Conservation (phyloP, 2,797 vertebrate genomes). For the Platalea minor region DNA sequence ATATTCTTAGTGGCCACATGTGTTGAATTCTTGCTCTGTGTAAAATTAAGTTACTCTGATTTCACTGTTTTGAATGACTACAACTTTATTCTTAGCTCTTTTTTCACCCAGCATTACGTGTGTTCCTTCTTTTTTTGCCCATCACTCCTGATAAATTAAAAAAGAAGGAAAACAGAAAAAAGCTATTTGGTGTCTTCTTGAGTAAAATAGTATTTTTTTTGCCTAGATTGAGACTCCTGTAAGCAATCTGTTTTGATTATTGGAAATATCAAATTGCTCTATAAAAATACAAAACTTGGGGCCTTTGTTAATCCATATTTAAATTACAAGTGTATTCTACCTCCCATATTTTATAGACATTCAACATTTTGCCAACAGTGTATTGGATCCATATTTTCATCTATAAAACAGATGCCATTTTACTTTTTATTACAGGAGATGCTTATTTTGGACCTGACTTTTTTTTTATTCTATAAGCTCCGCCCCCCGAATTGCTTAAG, state of each 20-base stretch:
- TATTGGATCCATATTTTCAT: background rate
- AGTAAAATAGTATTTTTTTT: background rate
- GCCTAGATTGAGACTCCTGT: background rate
- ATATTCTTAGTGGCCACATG: background rate
- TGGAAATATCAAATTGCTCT: background rate
- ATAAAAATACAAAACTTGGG: background rate
- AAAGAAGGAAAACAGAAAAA: background rate
- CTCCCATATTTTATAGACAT: slow-evolving; percentile 36
- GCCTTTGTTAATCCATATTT: background rate
- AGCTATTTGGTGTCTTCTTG: background rate
- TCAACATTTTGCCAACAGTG: background rate
- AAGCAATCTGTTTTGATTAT: slow-evolving; percentile 8
- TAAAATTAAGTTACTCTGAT: background rate
- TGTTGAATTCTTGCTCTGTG: background rate
- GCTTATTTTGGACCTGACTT: background rate
- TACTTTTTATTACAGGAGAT: background rate
- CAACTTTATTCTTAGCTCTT: background rate
- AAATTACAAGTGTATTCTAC: background rate
- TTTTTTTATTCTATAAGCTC: background rate
- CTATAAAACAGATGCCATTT: background rate
- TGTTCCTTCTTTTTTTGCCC: background rate
- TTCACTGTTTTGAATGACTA: background rate
- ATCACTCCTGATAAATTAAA: background rate
- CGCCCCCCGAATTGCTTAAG: background rate
- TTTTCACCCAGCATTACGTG: background rate